Base-by-base conservation (phyloP, 2,888 invertebrate species). In the Zaprionus bogoriensis region DNA sequence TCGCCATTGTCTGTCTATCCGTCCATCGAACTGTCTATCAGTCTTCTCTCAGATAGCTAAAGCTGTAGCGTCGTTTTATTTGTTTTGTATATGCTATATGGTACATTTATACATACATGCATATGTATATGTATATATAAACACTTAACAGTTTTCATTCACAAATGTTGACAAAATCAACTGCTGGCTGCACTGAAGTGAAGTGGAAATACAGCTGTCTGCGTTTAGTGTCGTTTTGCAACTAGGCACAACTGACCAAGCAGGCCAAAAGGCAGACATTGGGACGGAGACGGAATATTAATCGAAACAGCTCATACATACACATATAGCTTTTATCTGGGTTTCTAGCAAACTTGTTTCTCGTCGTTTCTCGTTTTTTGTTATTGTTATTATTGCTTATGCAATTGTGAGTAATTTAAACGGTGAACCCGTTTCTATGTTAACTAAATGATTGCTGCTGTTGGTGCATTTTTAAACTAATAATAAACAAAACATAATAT, bases 401-500 rank as follows among this genome's bases (percentile, higher is more conserved):
- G 76, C 67, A 76, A 75, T 65, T 53, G 51, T 25, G n/a, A 58
- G 50, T 51, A 61, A 57, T 57, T 57, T 38, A 30, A 48, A 41
- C 28, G 30, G 53, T 30, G 57, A 77, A 75, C 77, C 51, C 30
- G 71, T 63, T 74, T 60, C 47, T 60, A 76, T 67, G 72, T 57
- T 63, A 51, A 64, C 59, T 59, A 62, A 76, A 67, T 64, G 57
- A 54, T 68, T 62, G 51, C 45, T 44, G 36, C 39, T 67, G 66
- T 55, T 41, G 53, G 32, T 69, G 55, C 69, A 58, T 63, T 60
- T 63, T 59, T 62, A 38, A 22, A 53, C 67, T 69, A 73, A 80
- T 75, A 77, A 77, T 80, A 80, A 81, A 66, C 67, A 83, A 68
- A 67, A 68, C 73, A 80, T 72, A 77, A 74, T n/a, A n/a, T n/a